Base-by-base conservation (phyloP, 2,113 vertebrate species). In the Balaenoptera acutorostrata region DNA sequence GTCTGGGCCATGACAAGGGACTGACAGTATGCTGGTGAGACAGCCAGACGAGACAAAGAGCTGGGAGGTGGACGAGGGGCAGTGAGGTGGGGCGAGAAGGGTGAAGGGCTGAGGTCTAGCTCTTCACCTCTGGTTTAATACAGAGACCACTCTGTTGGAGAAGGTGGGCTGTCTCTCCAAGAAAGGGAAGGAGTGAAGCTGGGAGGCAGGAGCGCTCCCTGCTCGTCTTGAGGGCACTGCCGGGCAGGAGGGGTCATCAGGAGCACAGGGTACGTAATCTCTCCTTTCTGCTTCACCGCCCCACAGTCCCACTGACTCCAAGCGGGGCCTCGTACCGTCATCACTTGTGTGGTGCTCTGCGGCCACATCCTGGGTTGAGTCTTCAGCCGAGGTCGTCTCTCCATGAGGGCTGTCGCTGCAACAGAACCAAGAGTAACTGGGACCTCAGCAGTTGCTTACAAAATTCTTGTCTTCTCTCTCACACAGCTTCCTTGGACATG, bases 391-490 rank as follows among this genome's bases (percentile, higher is more conserved):
- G 92, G 99, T 99, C 95, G 99, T 99, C 98, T 99, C 99, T 90
- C 99, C 99, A 0, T 99, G 99, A 66, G 99, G 99, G 90, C 99
- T 99, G 97, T 99, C 99, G 94, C 99, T 99, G 88, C 31, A 96
- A 98, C n/a, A 97, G 71, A 98, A 97, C 64, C 97, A 59, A 97
- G 14, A 92, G 77, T n/a, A 0, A 93, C 31, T 6, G 5, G 78
- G 88, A 36, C 6, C 17, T 97, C 59, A 96, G 57, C 3, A 1
- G 81, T 20, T 27, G 74, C n/a, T 87, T 27, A 29, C 44, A 52
- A 44, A 64, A 31, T 20, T 68, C 57, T 31, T 5, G 2, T 33
- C 55, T 64, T 59, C 33, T 93, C 80, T 11, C 81, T 39, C 41
- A 31, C 4, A 41, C 8, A 64, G 83, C n/a, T n/a, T 0, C 7